Percentiles rank a stretch among this genome's conserved stretches.
Conservation (phyloP, 2,113 vertebrate genomes). For the Ciconia maguari region DNA sequence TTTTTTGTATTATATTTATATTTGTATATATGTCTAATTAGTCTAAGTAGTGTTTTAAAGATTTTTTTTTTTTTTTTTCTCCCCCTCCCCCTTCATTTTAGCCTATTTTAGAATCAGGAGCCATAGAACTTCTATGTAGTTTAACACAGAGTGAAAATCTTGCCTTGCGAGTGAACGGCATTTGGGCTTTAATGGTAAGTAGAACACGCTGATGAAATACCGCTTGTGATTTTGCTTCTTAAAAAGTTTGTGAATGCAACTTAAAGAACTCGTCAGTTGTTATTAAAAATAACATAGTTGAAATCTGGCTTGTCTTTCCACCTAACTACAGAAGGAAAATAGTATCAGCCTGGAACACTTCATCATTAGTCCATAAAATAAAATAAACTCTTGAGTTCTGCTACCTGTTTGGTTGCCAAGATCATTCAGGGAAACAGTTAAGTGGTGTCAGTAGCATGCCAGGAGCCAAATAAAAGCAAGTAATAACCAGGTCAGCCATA, state of each 20-base stretch:
- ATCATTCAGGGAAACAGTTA: not conserved
- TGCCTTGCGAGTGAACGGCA: constrained; percentile 95
- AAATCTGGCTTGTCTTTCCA: not conserved
- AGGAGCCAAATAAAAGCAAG: not conserved
- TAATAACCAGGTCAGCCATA: not conserved
- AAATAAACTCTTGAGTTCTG: not conserved
- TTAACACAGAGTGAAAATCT: constrained; percentile 97
- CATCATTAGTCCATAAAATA: not conserved
- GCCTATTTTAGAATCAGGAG: constrained; percentile 98
- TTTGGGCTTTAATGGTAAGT: constrained; percentile 98
- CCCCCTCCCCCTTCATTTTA: constrained; percentile 45
- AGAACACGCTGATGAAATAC: not conserved
- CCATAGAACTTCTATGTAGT: constrained; percentile 96
- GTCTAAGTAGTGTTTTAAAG: not conserved
- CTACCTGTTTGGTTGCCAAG: not conserved
- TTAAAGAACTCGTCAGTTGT: not conserved
- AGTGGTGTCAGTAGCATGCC: not conserved
- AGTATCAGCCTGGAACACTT: not conserved
- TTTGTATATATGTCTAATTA: not conserved
- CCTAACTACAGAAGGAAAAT: not conserved
- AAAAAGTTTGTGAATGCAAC: not conserved
- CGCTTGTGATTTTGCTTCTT: not conserved
- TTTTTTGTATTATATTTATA: not conserved
- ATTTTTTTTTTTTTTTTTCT: not conserved
- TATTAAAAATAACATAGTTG: not conserved